A percentile compares a stretch with the other conserved stretches of the same genome.
phyloP scores from a whole-genome alignment of 2,797 vertebrate species.

The Enoplosus armatus region DNA sequence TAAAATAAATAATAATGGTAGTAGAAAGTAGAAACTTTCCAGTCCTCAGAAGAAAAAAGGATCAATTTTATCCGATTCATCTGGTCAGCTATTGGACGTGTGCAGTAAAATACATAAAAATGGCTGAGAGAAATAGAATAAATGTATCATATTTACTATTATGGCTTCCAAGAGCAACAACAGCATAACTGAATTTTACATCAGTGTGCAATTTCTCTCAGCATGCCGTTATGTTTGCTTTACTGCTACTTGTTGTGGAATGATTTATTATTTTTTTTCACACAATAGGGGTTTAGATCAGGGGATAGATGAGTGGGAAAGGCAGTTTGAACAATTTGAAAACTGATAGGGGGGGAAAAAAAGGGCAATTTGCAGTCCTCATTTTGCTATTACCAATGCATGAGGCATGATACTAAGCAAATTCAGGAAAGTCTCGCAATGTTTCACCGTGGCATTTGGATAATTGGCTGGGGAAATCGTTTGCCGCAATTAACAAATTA shows the following conservation, averaged over 20 bases:
- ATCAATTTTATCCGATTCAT: background rate
- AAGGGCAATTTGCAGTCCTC: constrained; percentile 71
- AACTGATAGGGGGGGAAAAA: constrained; percentile 57
- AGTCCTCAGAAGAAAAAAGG: background rate
- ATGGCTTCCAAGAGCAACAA: constrained; percentile 19
- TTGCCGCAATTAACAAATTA: constrained; percentile 78
- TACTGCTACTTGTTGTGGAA: constrained; percentile 57
- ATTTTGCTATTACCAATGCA: constrained; percentile 78
- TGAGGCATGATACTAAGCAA: constrained; percentile 72
- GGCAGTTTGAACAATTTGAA: constrained; percentile 70
- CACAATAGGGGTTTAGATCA: constrained; percentile 67
- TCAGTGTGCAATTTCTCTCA: constrained; percentile 46
- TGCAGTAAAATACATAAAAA: constrained; percentile 1
- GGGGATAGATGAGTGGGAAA: constrained; percentile 70
- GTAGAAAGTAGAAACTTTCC: background rate
- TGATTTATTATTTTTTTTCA: constrained; percentile 49
- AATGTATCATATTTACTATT: constrained; percentile 23
- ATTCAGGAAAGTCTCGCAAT: constrained; percentile 68
- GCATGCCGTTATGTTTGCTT: constrained; percentile 39
- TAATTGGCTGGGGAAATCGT: constrained; percentile 81
- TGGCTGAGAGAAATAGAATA: constrained; percentile 1
- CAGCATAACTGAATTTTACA: constrained; percentile 22
- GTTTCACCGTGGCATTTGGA: constrained; percentile 78
- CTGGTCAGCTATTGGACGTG: background rate
- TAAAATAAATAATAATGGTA: background rate